Evolutionary conservation across 1,140 invertebrate genomes (phyloP), one percentile per base, ranked within the genome.

Genomic region (Aleiodes sp.): DNA sequence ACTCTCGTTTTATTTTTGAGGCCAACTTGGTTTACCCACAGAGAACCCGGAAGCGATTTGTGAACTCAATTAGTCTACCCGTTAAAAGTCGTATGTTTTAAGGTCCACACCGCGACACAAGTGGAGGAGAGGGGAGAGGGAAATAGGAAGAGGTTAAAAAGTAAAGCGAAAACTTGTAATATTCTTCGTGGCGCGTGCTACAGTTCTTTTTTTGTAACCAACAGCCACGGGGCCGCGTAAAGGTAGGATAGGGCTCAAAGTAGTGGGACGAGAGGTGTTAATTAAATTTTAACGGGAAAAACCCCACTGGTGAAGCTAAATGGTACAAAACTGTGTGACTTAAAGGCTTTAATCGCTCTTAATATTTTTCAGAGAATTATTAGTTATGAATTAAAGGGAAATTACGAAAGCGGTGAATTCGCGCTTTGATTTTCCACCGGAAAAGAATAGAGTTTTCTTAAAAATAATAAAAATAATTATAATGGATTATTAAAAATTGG

Each of bases 241-340:
- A 43, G 12, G 14, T n/a, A 16, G 7, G 39, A 24, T 8, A 21
- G 3, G 21, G 16, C 16, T 43, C 16, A 19, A 52, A 8, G 46
- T 52, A 52, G 16, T n/a, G n/a, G n/a, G n/a, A n/a, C 14, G n/a
- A 56, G 63, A 33, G 63, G 68, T 70, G 73, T 71, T 76, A 76
- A 76, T 76, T 74, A 76, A 76, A 76, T 75, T 75, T 76, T 76
- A 76, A 76, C 67, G 73, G 67, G 59, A 63, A 65, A 70, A 60
- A 65, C 63, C 43, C 63, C 59, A 59, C 70, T 57, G 8, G 65
- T 68, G 35, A 2, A 24, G 35, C 39, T 29, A 21, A 61, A 59
- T 31, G 33, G 14, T 69, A 71, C 66, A 65, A 73, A 75, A 73
- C 68, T 70, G 66, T 72, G 65, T 57, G 65, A 71, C 65, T 70